Conservation (phyloP, 2,797 vertebrate species). For the Nannoperca australis region DNA sequence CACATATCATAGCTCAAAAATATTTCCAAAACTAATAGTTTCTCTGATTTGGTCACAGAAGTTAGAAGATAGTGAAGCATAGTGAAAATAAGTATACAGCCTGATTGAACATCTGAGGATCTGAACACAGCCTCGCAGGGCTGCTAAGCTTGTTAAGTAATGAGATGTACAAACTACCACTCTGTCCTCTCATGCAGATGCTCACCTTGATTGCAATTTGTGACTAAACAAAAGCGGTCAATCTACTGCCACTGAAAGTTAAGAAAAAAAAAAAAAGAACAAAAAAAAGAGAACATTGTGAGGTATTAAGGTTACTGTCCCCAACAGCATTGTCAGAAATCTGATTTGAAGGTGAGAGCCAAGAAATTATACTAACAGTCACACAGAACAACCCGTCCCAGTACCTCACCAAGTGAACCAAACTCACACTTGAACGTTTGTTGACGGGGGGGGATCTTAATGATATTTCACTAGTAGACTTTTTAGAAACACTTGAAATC, state of each 20-base stretch:
- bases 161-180: constrained; percentile 61
- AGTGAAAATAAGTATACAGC: constrained; percentile 74
- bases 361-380: constrained; percentile 51
- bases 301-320: constrained; percentile 84
- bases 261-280: constrained; percentile 69
- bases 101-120: constrained; percentile 72
- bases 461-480: constrained; percentile 23
- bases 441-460: constrained; percentile 6
- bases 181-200: constrained; percentile 64
- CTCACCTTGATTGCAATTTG: constrained; percentile 67
- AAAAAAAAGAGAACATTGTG: constrained; percentile 73
- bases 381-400: constrained; percentile 45
- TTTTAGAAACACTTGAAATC: constrained; percentile 37
- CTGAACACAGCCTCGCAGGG: constrained; percentile 63
- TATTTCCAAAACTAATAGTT: constrained; percentile 86
- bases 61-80: constrained; percentile 84
- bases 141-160: constrained; percentile 61
- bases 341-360: constrained; percentile 65
- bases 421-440: constrained; percentile 45
- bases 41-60: constrained; percentile 89
- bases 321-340: constrained; percentile 64
- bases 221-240: constrained; percentile 63
- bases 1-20: constrained; percentile 85
- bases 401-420: constrained; percentile 48
- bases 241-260: constrained; percentile 57